These are phyloP conservation scores for Leptoclinus maculatus DNA, from an alignment of 2,797 vertebrate genomes.

Conservation along the genomic window DNA sequence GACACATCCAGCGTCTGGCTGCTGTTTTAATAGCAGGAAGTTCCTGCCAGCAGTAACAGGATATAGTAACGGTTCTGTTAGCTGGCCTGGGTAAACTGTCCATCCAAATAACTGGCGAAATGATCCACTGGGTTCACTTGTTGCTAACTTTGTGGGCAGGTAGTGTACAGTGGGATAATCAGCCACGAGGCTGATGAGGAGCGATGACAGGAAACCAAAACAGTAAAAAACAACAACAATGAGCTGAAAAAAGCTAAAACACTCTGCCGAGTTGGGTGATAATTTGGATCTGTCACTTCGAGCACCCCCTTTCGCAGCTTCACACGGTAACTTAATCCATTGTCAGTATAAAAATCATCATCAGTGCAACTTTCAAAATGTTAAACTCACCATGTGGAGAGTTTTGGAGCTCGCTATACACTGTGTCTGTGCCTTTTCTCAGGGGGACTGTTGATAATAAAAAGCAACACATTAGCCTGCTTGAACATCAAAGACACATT, in stretches of 20 bases:
- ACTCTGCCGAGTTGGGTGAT: background rate
- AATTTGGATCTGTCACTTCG: background rate
- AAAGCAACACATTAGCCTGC: constrained; percentile 49
- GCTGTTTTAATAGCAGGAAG: constrained; percentile 71
- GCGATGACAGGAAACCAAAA: background rate
- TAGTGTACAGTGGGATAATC: background rate
- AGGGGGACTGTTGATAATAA: constrained; percentile 85
- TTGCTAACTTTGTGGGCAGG: background rate
- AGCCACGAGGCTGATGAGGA: background rate
- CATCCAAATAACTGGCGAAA: background rate
- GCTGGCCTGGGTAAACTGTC: constrained; percentile 22
- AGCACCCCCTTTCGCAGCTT: background rate
- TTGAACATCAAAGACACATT: constrained; percentile 49
- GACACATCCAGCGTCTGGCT: constrained; percentile 47
- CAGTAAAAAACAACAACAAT: background rate
- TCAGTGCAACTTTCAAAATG: background rate
- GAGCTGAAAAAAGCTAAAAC: background rate
- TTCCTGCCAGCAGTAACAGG: constrained; percentile 59
- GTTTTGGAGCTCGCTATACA: constrained; percentile 96
- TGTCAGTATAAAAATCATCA: background rate
- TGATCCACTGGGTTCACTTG: background rate
- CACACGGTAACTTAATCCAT: background rate
- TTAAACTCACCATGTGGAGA: constrained; percentile 87
- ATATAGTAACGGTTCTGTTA: constrained; percentile 45
- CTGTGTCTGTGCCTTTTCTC: constrained; percentile 91